Evolutionary conservation across 1,140 invertebrate genomes (phyloP), one percentile per base, ranked within the genome.

Genomic region (Apis dorsata): DNA sequence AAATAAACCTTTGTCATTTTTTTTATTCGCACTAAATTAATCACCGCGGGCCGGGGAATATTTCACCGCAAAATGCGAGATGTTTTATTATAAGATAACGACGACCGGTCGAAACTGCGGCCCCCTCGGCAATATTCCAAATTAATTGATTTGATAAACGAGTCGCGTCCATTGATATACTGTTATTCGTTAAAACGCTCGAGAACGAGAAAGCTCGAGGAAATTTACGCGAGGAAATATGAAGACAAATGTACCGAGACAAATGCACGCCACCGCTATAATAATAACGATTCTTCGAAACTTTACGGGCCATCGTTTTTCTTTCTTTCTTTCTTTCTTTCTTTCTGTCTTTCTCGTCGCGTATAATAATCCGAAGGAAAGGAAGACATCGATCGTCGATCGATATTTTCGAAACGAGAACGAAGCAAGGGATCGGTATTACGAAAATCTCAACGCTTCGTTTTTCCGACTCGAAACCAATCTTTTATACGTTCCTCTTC

Each of bases 81-180:
- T 72, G 76, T 83, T 83, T 72, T 79, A 59, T 83, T 83, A 65
- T 34, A 66, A 70, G 75, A 78, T 71, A 78, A 78, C 66, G 51
- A 65, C 49, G 49, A 28, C 5, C 60, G 59, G 24, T 28, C 72
- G 59, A 77, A 76, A 21, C 49, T 44, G 34, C 59, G 68, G 72
- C 19, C n/a, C 12, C 68, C 59, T n/a, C 55, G 19, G n/a, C 68
- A 70, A 76, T 77, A 77, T 82, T 77, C 80, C 49, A 55, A 82
- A 82, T 74, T 77, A 82, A 82, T 77, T 82, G 74, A 82, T 77
- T 77, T 82, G 74, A 77, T 82, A 69, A 82, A 82, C 65, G 80
- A 82, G 62, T 62, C 65, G 65, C 65, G 60, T 53, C 44, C 57
- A 69, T 44, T 73, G 73, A 77, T 81, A 69, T 77, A 81, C 55